A percentile compares a stretch with the other conserved stretches of the same genome.
These are phyloP conservation scores for Lymantria dispar DNA, from an alignment of 2,888 invertebrate genomes.

Conservation along the genomic window DNA sequence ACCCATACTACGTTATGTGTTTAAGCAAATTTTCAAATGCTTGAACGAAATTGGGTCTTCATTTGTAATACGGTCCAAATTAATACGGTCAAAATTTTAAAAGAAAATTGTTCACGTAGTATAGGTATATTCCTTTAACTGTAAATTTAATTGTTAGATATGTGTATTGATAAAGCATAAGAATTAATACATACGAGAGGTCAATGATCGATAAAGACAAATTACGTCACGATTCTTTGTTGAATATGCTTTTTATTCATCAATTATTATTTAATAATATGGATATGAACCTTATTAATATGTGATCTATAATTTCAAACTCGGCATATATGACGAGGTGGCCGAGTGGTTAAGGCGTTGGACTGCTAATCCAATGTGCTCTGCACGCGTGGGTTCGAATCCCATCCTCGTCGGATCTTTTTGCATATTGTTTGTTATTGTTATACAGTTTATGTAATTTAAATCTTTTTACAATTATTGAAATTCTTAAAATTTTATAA, in stretches of 20 bases:
- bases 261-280: conserved; percentile 7
- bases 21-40: no score
- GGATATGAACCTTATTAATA: conserved; percentile 17
- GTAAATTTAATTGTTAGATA: background rate
- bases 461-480: background rate
- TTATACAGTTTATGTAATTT: background rate
- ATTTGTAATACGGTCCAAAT: no score
- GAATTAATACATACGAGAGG: conserved; percentile 8
- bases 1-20: no score
- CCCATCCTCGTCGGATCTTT: conserved; percentile 87
- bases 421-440: conserved; percentile 18
- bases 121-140: no score
- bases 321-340: conserved; percentile 84
- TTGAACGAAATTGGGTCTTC: no score
- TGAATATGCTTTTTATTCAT: conserved; percentile 15
- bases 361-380: conserved; percentile 94
- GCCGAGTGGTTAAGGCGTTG: conserved; percentile 94
- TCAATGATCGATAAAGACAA: conserved; percentile 29
- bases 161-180: background rate
- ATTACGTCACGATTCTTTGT: conserved; percentile 26
- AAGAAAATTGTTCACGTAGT: no score
- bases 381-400: conserved; percentile 93
- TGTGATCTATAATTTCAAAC: conserved; percentile 38
- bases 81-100: no score
- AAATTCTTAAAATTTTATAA: background rate